These are phyloP conservation scores for Sylvicola cinctus DNA, from an alignment of 2,888 invertebrate genomes.

Conservation along the genomic window DNA sequence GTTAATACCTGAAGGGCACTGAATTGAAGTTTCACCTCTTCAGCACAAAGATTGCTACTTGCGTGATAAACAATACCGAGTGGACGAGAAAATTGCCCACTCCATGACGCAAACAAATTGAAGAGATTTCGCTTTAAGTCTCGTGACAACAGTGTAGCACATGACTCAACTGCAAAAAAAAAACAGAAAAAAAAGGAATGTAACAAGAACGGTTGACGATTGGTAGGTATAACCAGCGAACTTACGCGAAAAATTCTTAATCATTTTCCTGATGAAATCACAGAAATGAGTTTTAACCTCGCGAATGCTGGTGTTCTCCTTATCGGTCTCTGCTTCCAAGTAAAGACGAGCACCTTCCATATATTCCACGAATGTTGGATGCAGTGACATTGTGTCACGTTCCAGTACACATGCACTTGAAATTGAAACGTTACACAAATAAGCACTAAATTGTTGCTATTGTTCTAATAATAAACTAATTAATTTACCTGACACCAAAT, in stretches of 20 bases:
- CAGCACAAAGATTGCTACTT: constrained; percentile 19
- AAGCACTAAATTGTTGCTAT: neutral
- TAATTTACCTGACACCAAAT: constrained; percentile 47
- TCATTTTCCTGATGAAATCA: constrained; percentile 80
- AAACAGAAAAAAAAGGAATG: constrained; percentile 4
- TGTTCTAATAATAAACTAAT: too few relatives aligned
- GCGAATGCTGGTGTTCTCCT: constrained; percentile 68
- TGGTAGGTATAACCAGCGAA: too few relatives aligned
- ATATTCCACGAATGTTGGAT: constrained; percentile 79
- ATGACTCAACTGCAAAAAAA: constrained; percentile 54
- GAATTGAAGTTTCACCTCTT: constrained; percentile 37
- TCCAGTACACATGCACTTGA: constrained; percentile 64
- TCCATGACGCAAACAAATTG: constrained; percentile 84
- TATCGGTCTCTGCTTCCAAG: constrained; percentile 83
- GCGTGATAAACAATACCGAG: constrained; percentile 29
- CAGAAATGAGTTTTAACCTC: constrained; percentile 89
- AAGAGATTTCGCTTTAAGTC: constrained; percentile 77
- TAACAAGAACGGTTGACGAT: too few relatives aligned
- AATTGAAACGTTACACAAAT: constrained; percentile 5
- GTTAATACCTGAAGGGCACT: constrained; percentile 35
- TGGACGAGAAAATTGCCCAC: constrained; percentile 64
- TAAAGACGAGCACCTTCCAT: constrained; percentile 84
- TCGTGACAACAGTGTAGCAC: constrained; percentile 64
- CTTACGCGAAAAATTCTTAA: constrained; percentile 82
- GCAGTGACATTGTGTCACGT: constrained; percentile 59